phyloP scores from a whole-genome alignment of 2,113 vertebrate species.

The Catharus fuscescens region DNA sequence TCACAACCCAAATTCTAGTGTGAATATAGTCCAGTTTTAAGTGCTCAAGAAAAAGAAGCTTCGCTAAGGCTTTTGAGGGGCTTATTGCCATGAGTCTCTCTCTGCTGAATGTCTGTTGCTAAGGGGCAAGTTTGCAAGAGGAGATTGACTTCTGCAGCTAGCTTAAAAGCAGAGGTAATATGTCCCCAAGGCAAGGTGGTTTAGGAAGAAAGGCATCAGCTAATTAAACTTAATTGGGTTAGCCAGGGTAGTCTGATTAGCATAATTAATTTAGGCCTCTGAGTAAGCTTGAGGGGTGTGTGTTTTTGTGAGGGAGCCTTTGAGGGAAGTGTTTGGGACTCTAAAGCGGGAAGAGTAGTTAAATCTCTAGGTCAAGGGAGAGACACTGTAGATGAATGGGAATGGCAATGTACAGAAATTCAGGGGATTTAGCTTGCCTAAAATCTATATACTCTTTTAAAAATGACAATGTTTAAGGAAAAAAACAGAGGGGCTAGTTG shows the following conservation, averaged over 20 bases:
- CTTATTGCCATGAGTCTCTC: conserved; percentile 3
- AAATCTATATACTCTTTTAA: not conserved
- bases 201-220: conserved; percentile 51
- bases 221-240: conserved; percentile 75
- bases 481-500: not conserved
- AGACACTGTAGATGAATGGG: not conserved
- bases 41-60: not conserved
- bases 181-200: conserved; percentile 56
- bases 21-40: not conserved
- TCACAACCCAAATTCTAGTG: not conserved
- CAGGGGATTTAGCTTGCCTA: not conserved
- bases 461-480: not conserved
- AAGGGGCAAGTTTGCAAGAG: conserved; percentile 40
- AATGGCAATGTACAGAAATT: not conserved
- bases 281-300: conserved; percentile 50
- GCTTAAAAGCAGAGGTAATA: conserved; percentile 55
- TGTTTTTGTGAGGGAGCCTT: conserved; percentile 31
- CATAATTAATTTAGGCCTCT: conserved; percentile 74
- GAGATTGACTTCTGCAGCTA: conserved; percentile 38
- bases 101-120: conserved; percentile 11
- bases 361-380: conserved; percentile 21
- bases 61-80: not conserved
- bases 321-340: conserved; percentile 12
- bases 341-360: not conserved
- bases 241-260: conserved; percentile 56